phyloP scores from a whole-genome alignment of 1,140 invertebrate species.

The Drosophila tristis region DNA sequence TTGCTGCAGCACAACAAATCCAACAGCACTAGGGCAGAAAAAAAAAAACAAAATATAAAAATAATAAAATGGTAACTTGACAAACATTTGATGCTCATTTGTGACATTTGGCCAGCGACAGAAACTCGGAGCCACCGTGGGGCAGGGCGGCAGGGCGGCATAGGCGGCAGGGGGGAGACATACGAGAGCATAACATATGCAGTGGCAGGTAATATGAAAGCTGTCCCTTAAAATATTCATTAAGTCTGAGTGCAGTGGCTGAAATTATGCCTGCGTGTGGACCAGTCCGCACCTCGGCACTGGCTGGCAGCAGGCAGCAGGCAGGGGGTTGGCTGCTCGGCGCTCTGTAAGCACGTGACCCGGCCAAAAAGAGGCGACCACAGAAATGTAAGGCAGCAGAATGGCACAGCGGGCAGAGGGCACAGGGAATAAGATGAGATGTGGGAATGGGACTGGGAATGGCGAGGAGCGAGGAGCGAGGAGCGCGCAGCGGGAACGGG shows the following conservation, averaged over 20 bases:
- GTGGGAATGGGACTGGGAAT: no score
- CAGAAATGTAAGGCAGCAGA: slow-evolving; percentile 34
- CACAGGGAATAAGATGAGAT: not conserved
- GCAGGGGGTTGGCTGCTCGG: slow-evolving; percentile 10
- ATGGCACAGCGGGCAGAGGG: not conserved
- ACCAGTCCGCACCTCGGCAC: not conserved
- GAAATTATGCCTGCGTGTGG: slow-evolving; percentile 79
- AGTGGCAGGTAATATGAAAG: slow-evolving; percentile 60
- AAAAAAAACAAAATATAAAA: not conserved
- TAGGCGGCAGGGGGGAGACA: slow-evolving; percentile 10
- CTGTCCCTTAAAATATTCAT: slow-evolving; percentile 76
- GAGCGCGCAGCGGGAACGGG: no score
- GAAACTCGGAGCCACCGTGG: no score
- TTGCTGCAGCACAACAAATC: not conserved
- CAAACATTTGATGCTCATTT: slow-evolving; percentile 57
- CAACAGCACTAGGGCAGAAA: not conserved
- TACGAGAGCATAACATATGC: slow-evolving; percentile 46
- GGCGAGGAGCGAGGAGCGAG: no score
- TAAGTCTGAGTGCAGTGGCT: slow-evolving; percentile 76
- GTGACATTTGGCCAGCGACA: slow-evolving; percentile 52
- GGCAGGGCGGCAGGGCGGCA: no score
- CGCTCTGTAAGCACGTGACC: slow-evolving; percentile 52
- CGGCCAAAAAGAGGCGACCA: slow-evolving; percentile 44
- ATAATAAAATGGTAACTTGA: slow-evolving; percentile 8
- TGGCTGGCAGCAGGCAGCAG: no score